Evolutionary conservation across 2,797 vertebrate genomes (phyloP).

Genomic region (Menidia menidia): DNA sequence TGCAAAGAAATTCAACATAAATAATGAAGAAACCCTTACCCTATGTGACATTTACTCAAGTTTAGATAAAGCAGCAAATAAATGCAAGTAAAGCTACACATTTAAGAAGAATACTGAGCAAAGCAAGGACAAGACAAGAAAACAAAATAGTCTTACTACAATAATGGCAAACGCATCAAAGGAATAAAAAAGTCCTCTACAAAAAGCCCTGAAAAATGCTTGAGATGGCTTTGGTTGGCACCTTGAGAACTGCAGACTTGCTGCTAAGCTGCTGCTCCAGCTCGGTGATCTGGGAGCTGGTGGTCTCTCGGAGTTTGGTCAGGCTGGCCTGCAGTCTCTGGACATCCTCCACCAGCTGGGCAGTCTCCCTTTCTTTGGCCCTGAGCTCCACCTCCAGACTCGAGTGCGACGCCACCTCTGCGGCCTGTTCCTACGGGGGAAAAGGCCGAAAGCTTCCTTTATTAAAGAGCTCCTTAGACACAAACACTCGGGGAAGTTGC

Average conservation of each 20-base stretch:
- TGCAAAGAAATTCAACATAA: conserved; percentile 17
- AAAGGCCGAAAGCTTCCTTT: background rate
- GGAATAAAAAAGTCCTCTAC: no score
- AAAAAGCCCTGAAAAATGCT: background rate
- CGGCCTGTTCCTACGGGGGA: conserved; percentile 85
- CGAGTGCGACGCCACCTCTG: conserved; percentile 88
- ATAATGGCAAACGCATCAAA: background rate
- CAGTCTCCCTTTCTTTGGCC: conserved; percentile 94
- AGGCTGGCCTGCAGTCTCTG: conserved; percentile 98
- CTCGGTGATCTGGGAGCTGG: conserved; percentile 92
- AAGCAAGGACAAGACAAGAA: conserved; percentile 1
- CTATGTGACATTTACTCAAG: conserved; percentile 10
- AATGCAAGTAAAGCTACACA: conserved; percentile 4
- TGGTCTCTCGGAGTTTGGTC: conserved; percentile 94
- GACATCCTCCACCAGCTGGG: conserved; percentile 96
- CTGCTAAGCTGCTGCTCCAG: conserved; percentile 95
- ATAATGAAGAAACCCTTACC: no score
- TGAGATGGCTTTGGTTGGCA: conserved; percentile 56
- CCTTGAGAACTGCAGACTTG: conserved; percentile 93
- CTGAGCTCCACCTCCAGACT: conserved; percentile 95
- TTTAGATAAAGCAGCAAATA: background rate
- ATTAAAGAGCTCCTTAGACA: background rate
- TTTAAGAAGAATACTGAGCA: conserved; percentile 13
- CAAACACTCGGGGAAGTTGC: background rate
- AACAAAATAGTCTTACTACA: background rate